phyloP scores from a whole-genome alignment of 1,140 invertebrate species.

The Atopsyche davidsoni region DNA sequence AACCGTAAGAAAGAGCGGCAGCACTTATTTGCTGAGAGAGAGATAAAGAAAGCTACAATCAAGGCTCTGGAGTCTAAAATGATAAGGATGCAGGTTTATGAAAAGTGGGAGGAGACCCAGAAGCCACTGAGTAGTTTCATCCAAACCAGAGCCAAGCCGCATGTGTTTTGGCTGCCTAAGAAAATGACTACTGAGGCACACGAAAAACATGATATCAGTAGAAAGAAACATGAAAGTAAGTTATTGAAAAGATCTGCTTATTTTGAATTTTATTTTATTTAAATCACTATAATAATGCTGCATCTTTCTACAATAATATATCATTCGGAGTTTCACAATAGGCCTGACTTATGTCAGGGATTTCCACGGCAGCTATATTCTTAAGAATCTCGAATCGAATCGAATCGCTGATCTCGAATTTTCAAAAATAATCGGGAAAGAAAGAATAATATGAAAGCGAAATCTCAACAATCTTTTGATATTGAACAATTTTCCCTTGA shows the following conservation, averaged over 20 bases:
- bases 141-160: constrained; percentile 77
- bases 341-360: neutral
- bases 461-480: too few relatives aligned
- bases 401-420: too few relatives aligned
- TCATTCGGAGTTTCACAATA: neutral
- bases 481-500: too few relatives aligned
- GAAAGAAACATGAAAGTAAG: constrained; percentile 51
- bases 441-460: too few relatives aligned
- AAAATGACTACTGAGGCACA: constrained; percentile 51
- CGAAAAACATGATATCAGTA: constrained; percentile 45
- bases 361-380: too few relatives aligned
- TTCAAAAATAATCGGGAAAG: too few relatives aligned
- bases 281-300: constrained; percentile 1
- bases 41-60: constrained; percentile 83
- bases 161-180: constrained; percentile 83
- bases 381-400: too few relatives aligned
- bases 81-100: constrained; percentile 77
- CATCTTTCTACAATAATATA: constrained; percentile 4
- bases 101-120: constrained; percentile 79
- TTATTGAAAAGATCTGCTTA: constrained; percentile 17
- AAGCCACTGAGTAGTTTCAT: constrained; percentile 77
- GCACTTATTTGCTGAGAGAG: constrained; percentile 77
- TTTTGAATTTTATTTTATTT: neutral
- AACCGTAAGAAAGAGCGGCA: constrained; percentile 77
- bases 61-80: constrained; percentile 87